These are phyloP conservation scores for Microtus montanus DNA, from an alignment of 2,113 vertebrate species.

Conservation along the genomic window DNA sequence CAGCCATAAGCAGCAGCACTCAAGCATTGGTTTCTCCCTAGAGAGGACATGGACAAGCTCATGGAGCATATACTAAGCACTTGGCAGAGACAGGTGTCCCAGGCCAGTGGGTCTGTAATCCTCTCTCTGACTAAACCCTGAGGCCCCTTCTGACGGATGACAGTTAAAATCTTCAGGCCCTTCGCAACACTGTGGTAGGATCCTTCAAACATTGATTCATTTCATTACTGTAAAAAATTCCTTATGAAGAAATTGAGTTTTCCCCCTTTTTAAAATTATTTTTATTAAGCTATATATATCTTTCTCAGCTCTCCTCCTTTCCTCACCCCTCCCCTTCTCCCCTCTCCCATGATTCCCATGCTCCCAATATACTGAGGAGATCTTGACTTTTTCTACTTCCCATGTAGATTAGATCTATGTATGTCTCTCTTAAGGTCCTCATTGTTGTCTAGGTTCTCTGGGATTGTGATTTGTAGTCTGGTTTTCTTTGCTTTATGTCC, in stretches of 20 bases:
- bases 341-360: too few relatives aligned
- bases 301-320: too few relatives aligned
- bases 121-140: slow-evolving; percentile 3
- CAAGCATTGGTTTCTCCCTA: slow-evolving; percentile 22
- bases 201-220: slow-evolving; percentile 36
- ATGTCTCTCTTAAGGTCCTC: too few relatives aligned
- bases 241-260: slow-evolving; percentile 24
- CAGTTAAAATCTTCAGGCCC: slow-evolving; percentile 7
- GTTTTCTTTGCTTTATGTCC: too few relatives aligned
- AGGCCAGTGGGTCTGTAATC: not conserved
- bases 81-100: not conserved
- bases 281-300: too few relatives aligned
- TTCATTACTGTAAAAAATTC: slow-evolving; percentile 16
- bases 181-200: not conserved
- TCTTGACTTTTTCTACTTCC: too few relatives aligned
- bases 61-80: not conserved
- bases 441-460: too few relatives aligned
- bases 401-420: too few relatives aligned
- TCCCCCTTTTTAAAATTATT: too few relatives aligned
- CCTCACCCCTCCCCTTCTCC: too few relatives aligned
- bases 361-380: too few relatives aligned
- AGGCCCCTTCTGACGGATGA: not conserved
- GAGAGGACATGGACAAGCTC: not conserved
- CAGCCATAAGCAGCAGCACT: not conserved
- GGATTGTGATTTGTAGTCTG: too few relatives aligned